Evolutionary conservation across 2,797 vertebrate genomes (phyloP), one percentile per base, ranked within the genome.

Genomic region (Bradypodion pumilum): DNA sequence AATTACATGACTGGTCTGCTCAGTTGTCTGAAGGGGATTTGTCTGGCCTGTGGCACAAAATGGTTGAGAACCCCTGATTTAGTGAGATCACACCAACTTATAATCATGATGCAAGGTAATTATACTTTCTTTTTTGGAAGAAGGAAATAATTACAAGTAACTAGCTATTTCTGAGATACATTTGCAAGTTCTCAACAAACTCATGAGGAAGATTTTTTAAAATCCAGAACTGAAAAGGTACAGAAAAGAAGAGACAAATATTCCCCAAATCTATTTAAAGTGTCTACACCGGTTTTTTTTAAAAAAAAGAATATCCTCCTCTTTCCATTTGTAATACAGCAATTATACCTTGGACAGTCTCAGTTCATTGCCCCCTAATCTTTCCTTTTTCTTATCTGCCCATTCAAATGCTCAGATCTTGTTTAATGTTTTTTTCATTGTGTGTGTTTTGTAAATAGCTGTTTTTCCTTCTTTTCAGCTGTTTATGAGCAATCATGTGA

Each of bases 401-500:
- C n/a, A 72, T 81, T 62, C 69, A 60, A 59, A 72, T 59, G 32
- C 35, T 32, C n/a, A n/a, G 7, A 52, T 23, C 12, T 32, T 52
- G 13, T 15, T 62, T 40, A 81, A 60, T 62, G 60, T 35, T 73
- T 66, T 1, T 16, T 56, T 35, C 40, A 7, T 3, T 32, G 16
- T 27, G 16, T 80, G 10, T 49, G 7, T 56, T 35, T 5, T 60
- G 5, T 63, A 35, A 63, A 49, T 23, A 2, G 49, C 8, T 85
- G 10, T 86, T 23, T 8, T 42, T 90, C 32, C 32, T 93, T n/a
- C 63, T 87, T 93, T 89, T 1, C 90, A 97, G 96, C 96, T 42
- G 80, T 96, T 86, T 97, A 96, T 29, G 95, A 96, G 12, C 92
- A 94, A 2, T 97, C 96, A 52, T 97, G 96, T 0, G 96, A 97